Base-by-base conservation (phyloP, 2,113 vertebrate genomes). In the Etia nguti region DNA sequence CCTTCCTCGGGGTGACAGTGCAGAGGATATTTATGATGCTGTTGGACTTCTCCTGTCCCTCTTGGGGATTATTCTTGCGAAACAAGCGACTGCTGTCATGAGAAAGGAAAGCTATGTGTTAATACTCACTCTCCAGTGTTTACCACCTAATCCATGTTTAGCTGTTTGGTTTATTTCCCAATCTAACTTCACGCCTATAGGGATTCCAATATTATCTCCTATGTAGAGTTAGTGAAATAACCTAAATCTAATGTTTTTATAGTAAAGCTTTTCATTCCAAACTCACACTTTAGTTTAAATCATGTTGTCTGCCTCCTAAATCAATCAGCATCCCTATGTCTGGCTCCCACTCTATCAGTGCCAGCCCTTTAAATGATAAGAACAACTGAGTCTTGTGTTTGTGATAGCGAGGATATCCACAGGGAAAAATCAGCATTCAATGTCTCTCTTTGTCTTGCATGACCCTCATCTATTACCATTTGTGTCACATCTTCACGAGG, bases 11-110 rank as follows among this genome's bases (percentile, higher is more conserved):
- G 8, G 96, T 96, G 86, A 97, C 96, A 1, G 95, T 96, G 86
- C 96, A 96, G 68, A 97, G 92, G 85, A 97, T 97, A 70, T 97
- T 97, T 90, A 97, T 97, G 94, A 97, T 97, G 90, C 96, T 97
- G 93, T 97, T 97, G 38, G 96, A 97, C 90, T 97, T 97, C 92
- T 96, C 96, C 87, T 97, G 96, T 60, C 96, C 96, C 86, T 96
- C 96, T 70, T 97, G 95, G 12, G 96, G 96, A 85, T 96, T 92
- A 6, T 96, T 96, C 90, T 95, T 97, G 62, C 96, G 96, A 92
- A 97, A 96, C 79, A 97, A 89, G 4, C 95, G 95, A 81, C 96
- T 96, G 94, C 96, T 97, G 93, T 87, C 18, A 75, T 85, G 26
- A 86, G 20, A 90, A 5, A 85, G 56, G 83, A 82, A 68, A 75